A percentile compares a stretch with the other conserved stretches of the same genome.
Conservation (phyloP, 1,140 invertebrate genomes). For the Spodoptera frugiperda region DNA sequence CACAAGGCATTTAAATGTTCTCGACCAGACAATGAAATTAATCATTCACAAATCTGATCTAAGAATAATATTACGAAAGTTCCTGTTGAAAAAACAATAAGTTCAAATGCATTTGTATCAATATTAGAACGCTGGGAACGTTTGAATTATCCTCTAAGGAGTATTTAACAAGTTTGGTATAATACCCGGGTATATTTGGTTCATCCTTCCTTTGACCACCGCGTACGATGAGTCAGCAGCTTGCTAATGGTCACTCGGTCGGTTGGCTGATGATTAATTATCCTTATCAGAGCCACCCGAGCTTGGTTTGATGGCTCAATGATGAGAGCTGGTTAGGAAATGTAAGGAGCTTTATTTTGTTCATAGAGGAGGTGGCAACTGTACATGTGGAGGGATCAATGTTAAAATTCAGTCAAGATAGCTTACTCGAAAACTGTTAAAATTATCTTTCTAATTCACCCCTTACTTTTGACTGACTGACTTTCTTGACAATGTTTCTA, state of each 20-base stretch:
- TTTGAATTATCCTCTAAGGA: slow-evolving; percentile 39
- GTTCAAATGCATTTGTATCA: slow-evolving; percentile 19
- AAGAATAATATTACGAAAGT: slow-evolving; percentile 4
- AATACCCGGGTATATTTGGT: slow-evolving; percentile 50
- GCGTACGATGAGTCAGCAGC: slow-evolving; percentile 75
- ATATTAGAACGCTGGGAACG: slow-evolving; percentile 29
- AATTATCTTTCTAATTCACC: too few relatives aligned
- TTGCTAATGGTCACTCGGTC: slow-evolving; percentile 79
- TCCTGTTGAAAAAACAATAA: slow-evolving; percentile 2
- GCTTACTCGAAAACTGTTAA: too few relatives aligned
- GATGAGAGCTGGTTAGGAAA: slow-evolving; percentile 69
- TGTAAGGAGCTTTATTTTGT: slow-evolving; percentile 1
- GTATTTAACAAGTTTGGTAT: slow-evolving; percentile 60
- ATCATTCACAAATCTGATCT: neutral
- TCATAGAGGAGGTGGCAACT: slow-evolving; percentile 27
- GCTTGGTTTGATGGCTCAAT: slow-evolving; percentile 73
- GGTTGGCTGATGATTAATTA: slow-evolving; percentile 80
- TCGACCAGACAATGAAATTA: neutral
- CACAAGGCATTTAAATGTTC: neutral
- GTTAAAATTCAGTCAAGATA: neutral
- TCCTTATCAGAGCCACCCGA: slow-evolving; percentile 73
- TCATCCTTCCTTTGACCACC: slow-evolving; percentile 65
- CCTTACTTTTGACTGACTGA: too few relatives aligned
- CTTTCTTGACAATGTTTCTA: too few relatives aligned
- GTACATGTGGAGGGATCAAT: neutral